Evolutionary conservation across 2,888 invertebrate species (phyloP).

Genomic region (Scotopteryx bipunctaria): DNA sequence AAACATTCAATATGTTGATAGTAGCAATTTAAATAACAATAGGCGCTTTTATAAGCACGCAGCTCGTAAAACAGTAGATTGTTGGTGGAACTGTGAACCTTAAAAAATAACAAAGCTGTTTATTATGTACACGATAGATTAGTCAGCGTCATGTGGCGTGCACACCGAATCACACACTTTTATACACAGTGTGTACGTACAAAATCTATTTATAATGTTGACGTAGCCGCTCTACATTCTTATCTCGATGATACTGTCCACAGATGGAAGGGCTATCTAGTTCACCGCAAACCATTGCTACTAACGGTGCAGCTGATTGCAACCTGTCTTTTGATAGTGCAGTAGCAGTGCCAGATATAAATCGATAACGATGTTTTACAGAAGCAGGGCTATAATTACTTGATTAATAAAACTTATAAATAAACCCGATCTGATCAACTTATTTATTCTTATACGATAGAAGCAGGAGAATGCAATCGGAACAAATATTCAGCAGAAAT

Average conservation of each 20-base stretch:
- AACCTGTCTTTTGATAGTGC: constrained; percentile 13
- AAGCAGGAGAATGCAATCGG: too few relatives aligned
- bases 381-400: too few relatives aligned
- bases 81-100: constrained; percentile 45
- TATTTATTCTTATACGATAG: too few relatives aligned
- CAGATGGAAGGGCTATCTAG: constrained; percentile 47
- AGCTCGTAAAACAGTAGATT: constrained; percentile 33
- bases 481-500: too few relatives aligned
- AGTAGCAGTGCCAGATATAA: background rate
- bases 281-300: constrained; percentile 21
- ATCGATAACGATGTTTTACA: too few relatives aligned
- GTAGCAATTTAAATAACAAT: constrained; percentile 22
- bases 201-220: constrained; percentile 80
- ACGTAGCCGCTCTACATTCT: constrained; percentile 76
- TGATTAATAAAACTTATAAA: too few relatives aligned
- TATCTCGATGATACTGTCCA: constrained; percentile 68
- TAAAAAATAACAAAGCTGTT: constrained; percentile 55
- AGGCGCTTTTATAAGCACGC: constrained; percentile 6
- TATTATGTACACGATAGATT: constrained; percentile 58
- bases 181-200: constrained; percentile 55
- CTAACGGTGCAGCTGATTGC: constrained; percentile 17
- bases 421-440: too few relatives aligned
- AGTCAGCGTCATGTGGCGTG: constrained; percentile 55
- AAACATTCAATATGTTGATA: constrained; percentile 7
- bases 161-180: constrained; percentile 55